Evolutionary conservation across 2,113 vertebrate species (phyloP), one percentile per base, ranked within the genome.

Genomic region (Ceratotherium simum): DNA sequence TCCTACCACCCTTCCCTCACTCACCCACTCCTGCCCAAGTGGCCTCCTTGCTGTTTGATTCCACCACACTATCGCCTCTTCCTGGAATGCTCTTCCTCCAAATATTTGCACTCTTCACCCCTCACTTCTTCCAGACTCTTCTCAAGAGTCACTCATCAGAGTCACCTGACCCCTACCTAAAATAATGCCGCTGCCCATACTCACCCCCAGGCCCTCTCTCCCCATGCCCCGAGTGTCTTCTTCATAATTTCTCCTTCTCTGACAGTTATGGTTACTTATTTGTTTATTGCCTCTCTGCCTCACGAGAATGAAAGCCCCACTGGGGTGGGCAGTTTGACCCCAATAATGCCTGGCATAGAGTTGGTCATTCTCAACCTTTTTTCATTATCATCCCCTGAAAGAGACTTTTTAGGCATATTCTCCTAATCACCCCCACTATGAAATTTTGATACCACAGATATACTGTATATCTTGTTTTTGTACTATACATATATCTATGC

Each of bases 161-260:
- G n/a, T 23, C 33, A 21, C 65, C 60, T 25, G 21, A 31, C 23
- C 42, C 2, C 31, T 9, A 14, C 65, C 56, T 70, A 27, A 90
- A 56, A 21, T 6, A 39, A 7, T 29, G 56, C 21, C 36, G 17
- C 3, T 5, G 9, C 46, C 69, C 48, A 36, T 11, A 33, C 17
- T 18, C 46, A 27, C 13, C 46, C 29, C 58, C 10, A 2, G 0
- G 2, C 0, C 2, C 48, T 31, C 75, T 48, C 46, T 14, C 27
- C 33, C 48, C 17, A 11, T 6, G 20, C 60, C 48, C 36, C 9
- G 29, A 3, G 75, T n/a, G 23, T n/a, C 48, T 21, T 31, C 65
- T 54, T 85, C 3, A 46, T 65, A 33, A 27, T 16, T 64, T 79
- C 62, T 67, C 31, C 9, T 31, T 75, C 33, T 64, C 60, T 54